Base-by-base conservation (phyloP, 2,888 invertebrate species). In the Hydroisotoma schaefferi region DNA sequence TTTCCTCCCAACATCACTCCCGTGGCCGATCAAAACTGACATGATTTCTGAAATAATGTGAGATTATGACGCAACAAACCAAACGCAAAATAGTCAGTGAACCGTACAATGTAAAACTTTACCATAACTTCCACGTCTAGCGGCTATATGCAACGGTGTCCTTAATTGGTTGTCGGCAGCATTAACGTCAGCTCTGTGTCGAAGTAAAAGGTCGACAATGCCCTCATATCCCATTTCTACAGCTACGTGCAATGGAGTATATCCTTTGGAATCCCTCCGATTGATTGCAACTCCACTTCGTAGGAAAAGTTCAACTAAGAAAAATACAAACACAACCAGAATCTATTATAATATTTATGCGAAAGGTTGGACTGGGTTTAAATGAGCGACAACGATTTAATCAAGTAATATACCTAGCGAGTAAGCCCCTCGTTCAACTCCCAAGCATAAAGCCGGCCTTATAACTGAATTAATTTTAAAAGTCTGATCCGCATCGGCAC, bases 401-500 rank as follows among this genome's bases (percentile, higher is more conserved):
- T 25, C 4, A 49, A 27, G 28, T 33, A 10, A 18, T 52, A 18
- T 51, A 61, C 61, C 62, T 52, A 29, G 61, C 55, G 53, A 59
- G 49, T 58, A 67, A 38, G 64, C 55, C 52, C 70, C 68, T 20
- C 67, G 46, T 48, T 69, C 65, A 26, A 68, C 71, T 18, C 68
- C 69, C 18, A 71, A 44, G 27, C 67, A 65, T 53, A 71, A 63
- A 18, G 69, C 71, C 43, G 71, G 69, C 40, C 58, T 54, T 10
- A 60, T 58, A 29, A 59, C 61, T 26, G 67, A 68, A 52, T 70
- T 70, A 28, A 71, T 68, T 55, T 65, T 63, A 44, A 71, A 71
- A 26, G 65, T 61, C 59, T 70, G 68, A 58, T 71, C 71, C 15
- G 68, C 67, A 57, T 71, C 71, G 6, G 68, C 71, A 54, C 71